Evolutionary conservation across 2,113 vertebrate species (phyloP).

Genomic region (Microcebus jonahi): DNA sequence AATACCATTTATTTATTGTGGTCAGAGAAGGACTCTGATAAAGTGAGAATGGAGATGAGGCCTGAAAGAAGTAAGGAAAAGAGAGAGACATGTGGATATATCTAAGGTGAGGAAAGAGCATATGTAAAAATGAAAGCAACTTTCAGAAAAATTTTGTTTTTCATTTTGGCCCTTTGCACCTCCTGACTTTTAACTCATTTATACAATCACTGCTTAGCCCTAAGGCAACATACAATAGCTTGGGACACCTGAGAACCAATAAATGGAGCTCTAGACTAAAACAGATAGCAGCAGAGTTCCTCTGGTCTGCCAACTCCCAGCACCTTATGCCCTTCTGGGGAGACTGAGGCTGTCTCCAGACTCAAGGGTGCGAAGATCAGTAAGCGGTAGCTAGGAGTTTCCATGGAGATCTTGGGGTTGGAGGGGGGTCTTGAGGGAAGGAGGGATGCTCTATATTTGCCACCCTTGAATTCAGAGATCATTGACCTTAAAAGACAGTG

Average conservation of each 20-base stretch:
- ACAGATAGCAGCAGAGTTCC: not conserved
- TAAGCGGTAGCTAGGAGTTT: not conserved
- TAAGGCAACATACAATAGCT: not conserved
- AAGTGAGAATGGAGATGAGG: not conserved
- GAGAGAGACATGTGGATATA: not conserved
- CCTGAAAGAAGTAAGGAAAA: not conserved
- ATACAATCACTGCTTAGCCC: not conserved
- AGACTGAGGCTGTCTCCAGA: not conserved
- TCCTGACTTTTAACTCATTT: not conserved
- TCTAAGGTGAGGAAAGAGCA: not conserved
- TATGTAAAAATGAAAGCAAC: not conserved
- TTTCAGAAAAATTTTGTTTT: conserved; percentile 36
- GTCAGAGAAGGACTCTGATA: not conserved
- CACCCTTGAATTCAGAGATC: not conserved
- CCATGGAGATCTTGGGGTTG: not conserved
- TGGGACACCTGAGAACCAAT: not conserved
- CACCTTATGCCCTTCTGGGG: fast-evolving
- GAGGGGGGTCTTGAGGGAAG: fast-evolving
- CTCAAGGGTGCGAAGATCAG: not conserved
- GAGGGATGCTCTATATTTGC: not conserved
- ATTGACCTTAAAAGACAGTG: not conserved
- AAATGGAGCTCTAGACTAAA: not conserved
- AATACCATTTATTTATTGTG: not conserved
- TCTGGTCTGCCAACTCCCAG: not conserved
- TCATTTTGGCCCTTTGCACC: not conserved